Conservation (phyloP, 2,113 vertebrate genomes). For the Lophura nycthemera region DNA sequence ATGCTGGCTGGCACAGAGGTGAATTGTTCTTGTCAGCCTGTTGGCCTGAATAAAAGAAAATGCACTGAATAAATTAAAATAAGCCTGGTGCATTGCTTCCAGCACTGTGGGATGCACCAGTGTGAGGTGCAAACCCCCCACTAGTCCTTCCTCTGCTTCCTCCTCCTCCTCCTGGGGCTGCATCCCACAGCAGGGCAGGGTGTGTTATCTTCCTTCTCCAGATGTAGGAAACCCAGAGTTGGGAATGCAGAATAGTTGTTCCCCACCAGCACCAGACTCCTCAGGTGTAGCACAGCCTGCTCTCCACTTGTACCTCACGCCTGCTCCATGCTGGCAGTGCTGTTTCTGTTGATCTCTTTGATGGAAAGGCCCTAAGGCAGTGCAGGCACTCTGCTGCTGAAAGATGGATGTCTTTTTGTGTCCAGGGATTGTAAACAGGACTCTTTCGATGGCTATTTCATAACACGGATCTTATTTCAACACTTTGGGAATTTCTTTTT, state of each 20-base stretch:
- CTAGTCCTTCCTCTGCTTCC: neutral
- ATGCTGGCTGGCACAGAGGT: neutral
- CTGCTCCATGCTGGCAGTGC: neutral
- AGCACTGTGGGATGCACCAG: neutral
- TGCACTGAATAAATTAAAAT: neutral
- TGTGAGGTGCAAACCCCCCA: neutral
- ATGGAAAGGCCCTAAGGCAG: neutral
- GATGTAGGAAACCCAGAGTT: neutral
- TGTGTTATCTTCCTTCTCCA: neutral
- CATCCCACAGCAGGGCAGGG: neutral
- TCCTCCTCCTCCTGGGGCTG: neutral
- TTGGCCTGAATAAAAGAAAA: neutral
- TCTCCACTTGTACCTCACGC: neutral
- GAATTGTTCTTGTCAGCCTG: slow-evolving; percentile 6
- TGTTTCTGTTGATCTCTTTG: neutral
- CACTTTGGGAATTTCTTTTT: neutral
- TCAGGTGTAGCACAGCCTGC: neutral
- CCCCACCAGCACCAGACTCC: neutral
- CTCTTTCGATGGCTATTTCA: slow-evolving; percentile 22
- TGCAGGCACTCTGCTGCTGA: neutral
- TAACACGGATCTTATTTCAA: slow-evolving; percentile 62
- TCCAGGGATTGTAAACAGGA: slow-evolving; percentile 20
- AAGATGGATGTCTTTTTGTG: neutral
- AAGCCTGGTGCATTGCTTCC: neutral
- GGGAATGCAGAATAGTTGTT: accelerated